Conservation (phyloP, 2,888 invertebrate species). For the Orthosia incerta region DNA sequence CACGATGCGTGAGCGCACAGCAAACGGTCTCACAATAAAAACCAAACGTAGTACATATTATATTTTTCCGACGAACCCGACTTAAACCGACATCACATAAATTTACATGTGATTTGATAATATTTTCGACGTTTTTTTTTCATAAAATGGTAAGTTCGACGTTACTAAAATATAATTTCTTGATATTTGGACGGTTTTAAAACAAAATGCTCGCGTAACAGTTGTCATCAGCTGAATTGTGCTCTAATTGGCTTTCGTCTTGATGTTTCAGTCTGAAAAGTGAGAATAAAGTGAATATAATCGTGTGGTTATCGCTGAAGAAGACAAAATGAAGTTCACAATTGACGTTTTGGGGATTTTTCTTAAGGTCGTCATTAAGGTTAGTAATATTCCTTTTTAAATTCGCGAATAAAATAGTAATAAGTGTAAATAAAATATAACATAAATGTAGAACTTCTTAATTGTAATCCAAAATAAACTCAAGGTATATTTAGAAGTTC, state of each 20-base stretch:
- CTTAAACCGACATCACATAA: slow-evolving; percentile 77
- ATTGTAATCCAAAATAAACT: not conserved
- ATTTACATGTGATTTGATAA: slow-evolving; percentile 60
- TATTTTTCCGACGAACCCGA: slow-evolving; percentile 86
- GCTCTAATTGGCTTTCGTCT: slow-evolving; percentile 72
- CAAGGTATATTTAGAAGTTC: slow-evolving; percentile 37
- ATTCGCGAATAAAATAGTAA: not conserved
- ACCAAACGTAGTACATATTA: slow-evolving; percentile 89
- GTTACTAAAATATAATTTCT: slow-evolving; percentile 50
- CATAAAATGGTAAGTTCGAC: slow-evolving; percentile 71
- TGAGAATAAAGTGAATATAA: slow-evolving; percentile 80
- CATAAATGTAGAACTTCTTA: not conserved
- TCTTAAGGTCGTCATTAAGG: slow-evolving; percentile 89
- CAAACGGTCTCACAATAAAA: slow-evolving; percentile 80
- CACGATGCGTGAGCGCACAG: slow-evolving; percentile 85
- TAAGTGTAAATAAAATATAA: not conserved
- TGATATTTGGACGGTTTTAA: slow-evolving; percentile 51
- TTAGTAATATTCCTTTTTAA: slow-evolving; percentile 72
- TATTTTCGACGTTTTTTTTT: slow-evolving; percentile 52
- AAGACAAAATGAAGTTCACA: slow-evolving; percentile 88
- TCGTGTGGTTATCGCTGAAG: slow-evolving; percentile 67
- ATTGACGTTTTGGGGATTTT: slow-evolving; percentile 89
- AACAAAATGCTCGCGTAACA: slow-evolving; percentile 66
- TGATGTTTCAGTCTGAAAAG: slow-evolving; percentile 83
- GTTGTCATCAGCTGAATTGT: slow-evolving; percentile 53